Percentiles rank a stretch among this genome's conserved stretches.
These are phyloP conservation scores for Trinectes maculatus DNA, from an alignment of 2,113 vertebrate species.

Conservation along the genomic window DNA sequence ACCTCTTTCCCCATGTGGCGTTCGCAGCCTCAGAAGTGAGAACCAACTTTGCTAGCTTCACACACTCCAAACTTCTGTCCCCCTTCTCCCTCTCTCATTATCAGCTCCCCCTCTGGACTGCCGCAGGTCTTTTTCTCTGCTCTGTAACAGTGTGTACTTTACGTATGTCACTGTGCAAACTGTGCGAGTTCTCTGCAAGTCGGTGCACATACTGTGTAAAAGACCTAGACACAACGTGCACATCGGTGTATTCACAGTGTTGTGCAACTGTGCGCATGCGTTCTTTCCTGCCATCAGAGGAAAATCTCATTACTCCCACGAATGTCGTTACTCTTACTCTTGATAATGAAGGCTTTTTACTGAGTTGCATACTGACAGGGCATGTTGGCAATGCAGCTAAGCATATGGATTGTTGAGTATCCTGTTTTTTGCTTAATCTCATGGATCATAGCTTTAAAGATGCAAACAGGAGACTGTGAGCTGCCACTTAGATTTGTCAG, in stretches of 20 bases:
- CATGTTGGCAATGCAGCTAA: not conserved
- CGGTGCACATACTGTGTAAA: conserved; percentile 1
- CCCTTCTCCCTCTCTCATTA: conserved; percentile 63
- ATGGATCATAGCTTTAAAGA: conserved; percentile 39
- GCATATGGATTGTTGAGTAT: conserved; percentile 17
- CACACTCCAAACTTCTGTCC: conserved; percentile 64
- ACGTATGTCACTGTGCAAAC: conserved; percentile 11
- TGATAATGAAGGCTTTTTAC: conserved; percentile 22
- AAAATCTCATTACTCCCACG: conserved; percentile 4
- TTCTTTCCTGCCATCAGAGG: conserved; percentile 27
- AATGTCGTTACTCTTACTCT: conserved; percentile 33
- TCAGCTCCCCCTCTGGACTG: conserved; percentile 55
- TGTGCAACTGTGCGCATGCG: conserved; percentile 12
- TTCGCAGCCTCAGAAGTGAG: conserved; percentile 59
- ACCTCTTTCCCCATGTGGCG: conserved; percentile 58
- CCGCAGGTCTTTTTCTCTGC: conserved; percentile 53
- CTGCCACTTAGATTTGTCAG: conserved; percentile 44
- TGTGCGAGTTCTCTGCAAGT: conserved; percentile 2
- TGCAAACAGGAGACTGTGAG: conserved; percentile 31
- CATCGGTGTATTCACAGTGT: conserved; percentile 7
- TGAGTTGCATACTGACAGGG: not conserved
- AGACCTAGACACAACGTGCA: conserved; percentile 1
- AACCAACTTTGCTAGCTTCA: conserved; percentile 62
- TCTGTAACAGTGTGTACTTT: conserved; percentile 13
- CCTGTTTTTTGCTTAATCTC: conserved; percentile 32